These are phyloP conservation scores for Amblyjoppa fuscipennis DNA, from an alignment of 2,888 invertebrate species.

Conservation along the genomic window DNA sequence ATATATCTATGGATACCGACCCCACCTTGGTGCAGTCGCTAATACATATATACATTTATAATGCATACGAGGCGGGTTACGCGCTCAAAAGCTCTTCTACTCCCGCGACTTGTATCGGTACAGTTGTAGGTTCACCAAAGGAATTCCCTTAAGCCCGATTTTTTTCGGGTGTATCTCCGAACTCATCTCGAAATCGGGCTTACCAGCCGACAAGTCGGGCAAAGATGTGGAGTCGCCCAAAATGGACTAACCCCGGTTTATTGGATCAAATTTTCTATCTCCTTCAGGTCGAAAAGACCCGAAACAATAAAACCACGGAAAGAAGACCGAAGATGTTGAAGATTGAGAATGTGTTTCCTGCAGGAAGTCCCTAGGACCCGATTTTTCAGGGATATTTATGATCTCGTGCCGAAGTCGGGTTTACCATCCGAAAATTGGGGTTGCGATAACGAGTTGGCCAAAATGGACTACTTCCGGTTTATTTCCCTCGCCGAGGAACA, in stretches of 20 bases:
- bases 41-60: slow-evolving; percentile 20
- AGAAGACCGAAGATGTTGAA: not conserved
- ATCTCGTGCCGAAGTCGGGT: not conserved
- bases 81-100: slow-evolving; percentile 16
- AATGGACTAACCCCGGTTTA: not conserved
- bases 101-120: not conserved
- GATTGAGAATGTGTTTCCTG: not conserved
- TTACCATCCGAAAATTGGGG: not conserved
- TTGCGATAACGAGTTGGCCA: not conserved
- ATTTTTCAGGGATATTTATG: not conserved
- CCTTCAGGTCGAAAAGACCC: no score
- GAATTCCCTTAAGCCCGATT: not conserved
- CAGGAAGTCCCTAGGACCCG: not conserved
- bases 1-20: slow-evolving; percentile 4
- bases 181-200: not conserved
- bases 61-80: slow-evolving; percentile 3
- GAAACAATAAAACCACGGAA: not conserved
- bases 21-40: slow-evolving; percentile 4
- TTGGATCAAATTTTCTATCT: not conserved
- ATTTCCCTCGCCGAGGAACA: not conserved
- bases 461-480: not conserved
- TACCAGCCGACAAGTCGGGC: not conserved
- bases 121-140: not conserved
- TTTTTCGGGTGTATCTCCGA: not conserved
- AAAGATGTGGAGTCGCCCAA: not conserved